phyloP scores from a whole-genome alignment of 2,888 invertebrate species.

The Xiphydria camelus region DNA sequence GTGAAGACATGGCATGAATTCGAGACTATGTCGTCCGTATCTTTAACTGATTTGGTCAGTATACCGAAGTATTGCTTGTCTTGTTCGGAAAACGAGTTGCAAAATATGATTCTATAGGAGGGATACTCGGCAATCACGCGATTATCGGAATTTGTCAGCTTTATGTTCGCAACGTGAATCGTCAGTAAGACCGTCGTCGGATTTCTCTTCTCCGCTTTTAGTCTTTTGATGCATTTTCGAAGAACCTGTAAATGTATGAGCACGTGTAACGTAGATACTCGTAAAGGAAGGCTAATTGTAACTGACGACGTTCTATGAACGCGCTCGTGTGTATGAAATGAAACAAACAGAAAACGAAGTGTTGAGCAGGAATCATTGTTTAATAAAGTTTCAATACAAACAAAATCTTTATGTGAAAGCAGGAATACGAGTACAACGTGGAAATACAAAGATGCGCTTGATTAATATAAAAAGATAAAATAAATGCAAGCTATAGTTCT shows the following conservation, averaged over 20 bases:
- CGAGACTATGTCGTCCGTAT: constrained; percentile 66
- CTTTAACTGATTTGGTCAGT: constrained; percentile 76
- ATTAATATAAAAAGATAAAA: too few species aligned
- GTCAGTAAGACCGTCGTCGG: constrained; percentile 85
- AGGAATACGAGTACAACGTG: too few species aligned
- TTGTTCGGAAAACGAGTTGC: constrained; percentile 88
- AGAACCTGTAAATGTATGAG: constrained; percentile 72
- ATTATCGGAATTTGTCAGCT: constrained; percentile 77
- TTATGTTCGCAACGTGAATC: constrained; percentile 78
- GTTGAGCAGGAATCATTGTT: too few species aligned
- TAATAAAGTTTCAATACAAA: too few species aligned
- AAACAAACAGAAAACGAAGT: too few species aligned
- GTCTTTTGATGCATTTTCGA: constrained; percentile 83
- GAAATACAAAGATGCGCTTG: too few species aligned
- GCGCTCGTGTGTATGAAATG: too few species aligned
- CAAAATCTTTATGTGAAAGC: too few species aligned
- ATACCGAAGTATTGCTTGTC: constrained; percentile 92
- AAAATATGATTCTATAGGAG: constrained; percentile 82
- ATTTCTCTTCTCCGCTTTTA: constrained; percentile 85
- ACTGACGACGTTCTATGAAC: too few species aligned
- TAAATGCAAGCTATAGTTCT: too few species aligned
- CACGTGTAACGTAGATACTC: not conserved
- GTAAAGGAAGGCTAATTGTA: not conserved
- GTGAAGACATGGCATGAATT: constrained; percentile 96
- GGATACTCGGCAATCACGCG: constrained; percentile 85